Percentiles rank a stretch among this genome's conserved stretches.
phyloP scores from a whole-genome alignment of 30 jellyfish, hydroid and myxozoan genomes.

The Haliclystus octoradiatus region DNA sequence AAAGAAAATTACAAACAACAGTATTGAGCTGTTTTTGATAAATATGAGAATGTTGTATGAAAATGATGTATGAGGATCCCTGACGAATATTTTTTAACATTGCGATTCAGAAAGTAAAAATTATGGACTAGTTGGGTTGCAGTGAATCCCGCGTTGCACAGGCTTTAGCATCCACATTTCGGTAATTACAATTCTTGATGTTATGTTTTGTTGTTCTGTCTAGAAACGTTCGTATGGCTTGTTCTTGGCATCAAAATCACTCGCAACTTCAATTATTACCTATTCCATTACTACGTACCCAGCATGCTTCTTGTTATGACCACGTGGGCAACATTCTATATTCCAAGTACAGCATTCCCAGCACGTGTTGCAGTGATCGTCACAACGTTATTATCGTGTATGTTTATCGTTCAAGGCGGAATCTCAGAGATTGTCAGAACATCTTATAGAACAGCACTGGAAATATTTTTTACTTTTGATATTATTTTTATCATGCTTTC shows the following conservation, averaged over 20 bases:
- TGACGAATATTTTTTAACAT: too few species aligned
- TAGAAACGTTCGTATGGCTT: constrained; percentile 24
- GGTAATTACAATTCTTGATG: background rate
- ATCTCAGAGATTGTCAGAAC: constrained; percentile 21
- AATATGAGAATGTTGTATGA: too few species aligned
- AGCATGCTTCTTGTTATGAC: constrained; percentile 28
- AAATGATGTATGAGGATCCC: too few species aligned
- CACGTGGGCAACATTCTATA: constrained; percentile 42
- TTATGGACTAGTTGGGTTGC: background rate
- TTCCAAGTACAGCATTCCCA: constrained; percentile 48
- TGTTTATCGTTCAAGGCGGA: constrained; percentile 42
- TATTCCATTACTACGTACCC: constrained; percentile 43
- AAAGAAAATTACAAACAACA: too few species aligned
- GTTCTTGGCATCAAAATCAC: constrained; percentile 13
- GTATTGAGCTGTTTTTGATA: too few species aligned
- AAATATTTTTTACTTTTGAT: constrained; percentile 23
- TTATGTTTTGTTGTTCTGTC: background rate
- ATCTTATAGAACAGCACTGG: constrained; percentile 49
- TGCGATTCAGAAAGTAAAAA: too few species aligned
- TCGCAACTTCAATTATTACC: constrained; percentile 30
- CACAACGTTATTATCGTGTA: constrained; percentile 38
- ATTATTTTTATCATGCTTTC: constrained; percentile 37
- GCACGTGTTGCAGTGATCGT: constrained; percentile 52
- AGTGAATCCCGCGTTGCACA: too few species aligned
- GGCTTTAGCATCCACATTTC: too few species aligned